Evolutionary conservation across 2,113 vertebrate species (phyloP), one percentile per base, ranked within the genome.

Genomic region (Coreoperca whiteheadi): DNA sequence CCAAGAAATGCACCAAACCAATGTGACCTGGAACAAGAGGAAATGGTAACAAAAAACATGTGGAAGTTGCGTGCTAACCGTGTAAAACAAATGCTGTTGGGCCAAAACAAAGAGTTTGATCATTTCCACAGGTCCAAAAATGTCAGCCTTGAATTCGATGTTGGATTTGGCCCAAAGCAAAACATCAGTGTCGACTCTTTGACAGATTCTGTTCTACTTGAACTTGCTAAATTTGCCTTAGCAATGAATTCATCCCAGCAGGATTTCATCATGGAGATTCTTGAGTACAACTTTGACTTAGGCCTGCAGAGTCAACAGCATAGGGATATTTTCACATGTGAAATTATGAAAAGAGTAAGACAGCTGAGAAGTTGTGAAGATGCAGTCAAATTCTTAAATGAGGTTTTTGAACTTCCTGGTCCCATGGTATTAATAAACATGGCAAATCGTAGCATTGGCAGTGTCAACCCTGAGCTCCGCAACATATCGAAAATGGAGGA

Each of bases 191-290:
- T 37, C 39, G 28, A 86, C 14, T 50, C 12, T 18, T 30, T 83
- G 6, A 20, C 1, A 0, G 23, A 64, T 39, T 0, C 2, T 12
- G 0, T 59, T 39, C 18, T 83, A 4, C 14, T 72, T 23, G 84
- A 86, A 65, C 30, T 88, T 80, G 61, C 77, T 39, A 76, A 39
- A 54, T 86, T 86, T 77, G 80, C 80, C 20, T 23, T 83, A 30
- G 80, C 72, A 39, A 50, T 86, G 0, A 88, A 63, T 70, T 86
- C 76, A 46, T 86, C 87, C 25, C 83, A 83, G 21, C 39, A 83
- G 57, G 16, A 86, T 34, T 80, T 86, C 41, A 60, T 88, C 41
- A 74, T 83, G 80, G 80, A 88, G 67, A 83, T 88, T 70, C 87
- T 83, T 23, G 83, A 88, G 34, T 41, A 86, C 50, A 83, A 86